These are phyloP conservation scores for Aepyceros melampus DNA, from an alignment of 2,113 vertebrate genomes.

Conservation along the genomic window DNA sequence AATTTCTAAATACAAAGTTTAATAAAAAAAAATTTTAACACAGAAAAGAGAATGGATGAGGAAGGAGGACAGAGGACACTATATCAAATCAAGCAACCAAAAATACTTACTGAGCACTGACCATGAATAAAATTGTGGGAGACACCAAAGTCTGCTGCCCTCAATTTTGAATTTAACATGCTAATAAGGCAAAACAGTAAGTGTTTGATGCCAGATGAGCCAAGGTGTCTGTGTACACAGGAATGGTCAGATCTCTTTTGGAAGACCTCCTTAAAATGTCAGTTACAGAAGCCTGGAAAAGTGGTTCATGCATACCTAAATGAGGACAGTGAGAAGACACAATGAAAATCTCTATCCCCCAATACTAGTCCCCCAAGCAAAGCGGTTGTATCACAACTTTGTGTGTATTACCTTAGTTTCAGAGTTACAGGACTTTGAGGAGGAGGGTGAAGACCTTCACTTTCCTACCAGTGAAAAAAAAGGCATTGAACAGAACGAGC, in stretches of 20 bases:
- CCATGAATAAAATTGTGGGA: neutral
- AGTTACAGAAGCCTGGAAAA: neutral
- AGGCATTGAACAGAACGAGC: slow-evolving; percentile 50
- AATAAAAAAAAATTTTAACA: neutral
- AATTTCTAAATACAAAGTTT: neutral
- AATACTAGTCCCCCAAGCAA: neutral
- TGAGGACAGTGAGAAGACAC: neutral
- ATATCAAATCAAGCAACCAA: neutral
- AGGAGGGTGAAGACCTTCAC: slow-evolving; percentile 72
- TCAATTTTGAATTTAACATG: neutral
- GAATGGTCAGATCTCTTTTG: neutral
- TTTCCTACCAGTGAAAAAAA: slow-evolving; percentile 61
- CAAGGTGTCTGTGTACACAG: neutral
- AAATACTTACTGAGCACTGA: neutral
- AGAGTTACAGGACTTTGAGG: slow-evolving; percentile 78
- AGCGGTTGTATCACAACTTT: neutral
- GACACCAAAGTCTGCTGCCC: neutral
- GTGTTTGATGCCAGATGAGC: neutral
- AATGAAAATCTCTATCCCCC: neutral
- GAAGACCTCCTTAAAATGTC: neutral
- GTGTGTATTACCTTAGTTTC: slow-evolving; percentile 69
- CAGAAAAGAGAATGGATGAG: neutral
- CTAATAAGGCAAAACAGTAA: slow-evolving; percentile 9
- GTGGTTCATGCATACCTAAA: neutral
- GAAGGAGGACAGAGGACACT: neutral